These are phyloP conservation scores for Deroplatys truncata DNA, from an alignment of 2,888 invertebrate genomes.

Conservation along the genomic window DNA sequence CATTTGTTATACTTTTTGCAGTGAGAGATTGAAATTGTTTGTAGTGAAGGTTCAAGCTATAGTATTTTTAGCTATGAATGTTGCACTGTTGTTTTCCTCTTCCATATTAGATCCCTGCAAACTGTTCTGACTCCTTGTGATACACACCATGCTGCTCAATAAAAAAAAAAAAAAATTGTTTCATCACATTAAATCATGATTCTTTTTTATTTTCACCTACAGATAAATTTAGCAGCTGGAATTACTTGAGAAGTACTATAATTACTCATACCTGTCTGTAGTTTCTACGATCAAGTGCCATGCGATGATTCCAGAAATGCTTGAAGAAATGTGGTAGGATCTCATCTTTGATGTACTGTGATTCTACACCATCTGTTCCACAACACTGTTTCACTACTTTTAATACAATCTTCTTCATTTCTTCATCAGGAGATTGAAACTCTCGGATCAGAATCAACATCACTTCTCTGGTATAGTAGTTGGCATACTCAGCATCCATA, in stretches of 20 bases:
- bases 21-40: no score
- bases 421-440: constrained; percentile 99
- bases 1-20: no score
- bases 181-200: no score
- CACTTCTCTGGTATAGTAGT: constrained; percentile 99
- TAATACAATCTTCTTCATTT: constrained; percentile 99
- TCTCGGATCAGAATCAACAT: constrained; percentile 98
- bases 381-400: constrained; percentile 99
- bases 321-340: constrained; percentile 98
- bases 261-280: constrained; percentile 71
- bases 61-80: no score
- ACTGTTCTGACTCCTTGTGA: no score
- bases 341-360: constrained; percentile 98
- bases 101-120: no score
- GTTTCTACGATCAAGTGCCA: constrained; percentile 97
- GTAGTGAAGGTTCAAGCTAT: no score
- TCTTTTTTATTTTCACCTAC: no score
- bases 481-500: constrained; percentile 99
- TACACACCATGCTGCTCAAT: no score
- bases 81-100: no score
- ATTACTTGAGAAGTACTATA: neutral
- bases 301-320: constrained; percentile 99
- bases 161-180: no score
- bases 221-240: no score
- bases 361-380: constrained; percentile 98